These are phyloP conservation scores for Sminthurides aquaticus DNA, from an alignment of 2,888 invertebrate species.

Conservation along the genomic window DNA sequence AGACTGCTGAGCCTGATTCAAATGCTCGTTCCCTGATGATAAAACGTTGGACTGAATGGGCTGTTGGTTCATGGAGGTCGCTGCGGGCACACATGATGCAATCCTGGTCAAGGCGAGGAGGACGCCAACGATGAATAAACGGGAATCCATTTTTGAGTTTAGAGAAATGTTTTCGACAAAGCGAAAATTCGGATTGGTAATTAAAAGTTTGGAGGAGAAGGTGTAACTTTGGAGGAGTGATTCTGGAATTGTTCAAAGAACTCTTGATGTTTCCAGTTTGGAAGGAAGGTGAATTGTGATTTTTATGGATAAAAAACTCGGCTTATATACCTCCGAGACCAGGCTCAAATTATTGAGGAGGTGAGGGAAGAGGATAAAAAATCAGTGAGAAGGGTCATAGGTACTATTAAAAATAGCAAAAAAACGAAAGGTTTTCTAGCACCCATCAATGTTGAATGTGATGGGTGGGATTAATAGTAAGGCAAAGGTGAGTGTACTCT, in stretches of 20 bases:
- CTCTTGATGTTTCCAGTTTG: background rate
- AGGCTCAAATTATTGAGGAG: too few relatives aligned
- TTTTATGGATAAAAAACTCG: slow-evolving; percentile 3
- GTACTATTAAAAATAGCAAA: too few relatives aligned
- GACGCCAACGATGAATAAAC: background rate
- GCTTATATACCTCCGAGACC: too few relatives aligned
- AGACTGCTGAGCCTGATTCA: background rate
- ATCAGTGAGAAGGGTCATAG: too few relatives aligned
- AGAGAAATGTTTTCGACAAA: background rate
- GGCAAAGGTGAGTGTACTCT: too few relatives aligned
- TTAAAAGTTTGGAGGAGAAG: background rate
- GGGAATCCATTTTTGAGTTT: background rate
- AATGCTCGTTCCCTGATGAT: background rate
- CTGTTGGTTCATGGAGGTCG: background rate
- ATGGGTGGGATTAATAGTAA: too few relatives aligned
- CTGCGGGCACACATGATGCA: background rate
- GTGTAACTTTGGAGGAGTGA: background rate
- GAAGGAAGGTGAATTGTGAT: background rate
- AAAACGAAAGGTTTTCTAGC: too few relatives aligned
- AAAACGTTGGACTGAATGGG: background rate
- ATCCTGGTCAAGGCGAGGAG: background rate
- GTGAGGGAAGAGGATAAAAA: too few relatives aligned
- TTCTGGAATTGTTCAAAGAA: background rate
- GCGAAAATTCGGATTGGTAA: background rate
- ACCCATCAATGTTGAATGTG: too few relatives aligned